Evolutionary conservation across 1,140 invertebrate genomes (phyloP).

Genomic region (Agrypnia vestita): DNA sequence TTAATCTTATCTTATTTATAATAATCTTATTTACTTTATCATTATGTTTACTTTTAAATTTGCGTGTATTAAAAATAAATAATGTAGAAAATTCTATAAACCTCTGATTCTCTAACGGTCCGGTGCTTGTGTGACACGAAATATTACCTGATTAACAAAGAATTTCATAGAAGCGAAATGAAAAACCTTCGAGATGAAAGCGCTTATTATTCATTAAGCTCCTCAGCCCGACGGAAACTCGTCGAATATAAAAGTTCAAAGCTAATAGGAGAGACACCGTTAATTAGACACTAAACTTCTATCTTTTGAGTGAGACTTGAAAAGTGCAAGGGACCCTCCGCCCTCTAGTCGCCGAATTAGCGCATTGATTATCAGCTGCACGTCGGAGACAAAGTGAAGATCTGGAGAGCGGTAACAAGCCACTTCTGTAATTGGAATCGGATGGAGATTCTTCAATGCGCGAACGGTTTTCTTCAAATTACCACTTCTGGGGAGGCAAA

Average conservation of each 20-base stretch:
- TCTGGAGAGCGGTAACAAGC: slow-evolving; percentile 6
- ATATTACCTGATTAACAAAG: not conserved
- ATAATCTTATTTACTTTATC: too few relatives aligned
- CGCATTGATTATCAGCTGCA: slow-evolving; percentile 45
- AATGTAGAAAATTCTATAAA: too few relatives aligned
- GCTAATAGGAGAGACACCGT: slow-evolving; percentile 48
- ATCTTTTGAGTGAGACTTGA: slow-evolving; percentile 34
- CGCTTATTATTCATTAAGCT: slow-evolving; percentile 45
- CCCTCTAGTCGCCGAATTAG: slow-evolving; percentile 36
- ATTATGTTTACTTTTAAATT: too few relatives aligned
- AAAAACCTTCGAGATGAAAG: slow-evolving; percentile 31
- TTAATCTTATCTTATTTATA: too few relatives aligned
- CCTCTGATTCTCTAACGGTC: not conserved
- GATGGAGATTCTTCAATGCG: slow-evolving; percentile 23
- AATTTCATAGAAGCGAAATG: slow-evolving; percentile 4
- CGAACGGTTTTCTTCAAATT: not conserved
- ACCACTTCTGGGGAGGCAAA: not conserved
- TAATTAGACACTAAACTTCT: slow-evolving; percentile 56
- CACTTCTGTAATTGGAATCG: slow-evolving; percentile 30
- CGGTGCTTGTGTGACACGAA: not conserved
- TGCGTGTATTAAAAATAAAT: too few relatives aligned
- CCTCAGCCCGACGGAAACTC: slow-evolving; percentile 21
- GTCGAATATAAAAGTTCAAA: slow-evolving; percentile 48
- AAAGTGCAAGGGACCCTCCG: slow-evolving; percentile 47
- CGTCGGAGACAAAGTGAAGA: not conserved